Conservation (phyloP, 2,888 invertebrate genomes). For the Papilio protenor region DNA sequence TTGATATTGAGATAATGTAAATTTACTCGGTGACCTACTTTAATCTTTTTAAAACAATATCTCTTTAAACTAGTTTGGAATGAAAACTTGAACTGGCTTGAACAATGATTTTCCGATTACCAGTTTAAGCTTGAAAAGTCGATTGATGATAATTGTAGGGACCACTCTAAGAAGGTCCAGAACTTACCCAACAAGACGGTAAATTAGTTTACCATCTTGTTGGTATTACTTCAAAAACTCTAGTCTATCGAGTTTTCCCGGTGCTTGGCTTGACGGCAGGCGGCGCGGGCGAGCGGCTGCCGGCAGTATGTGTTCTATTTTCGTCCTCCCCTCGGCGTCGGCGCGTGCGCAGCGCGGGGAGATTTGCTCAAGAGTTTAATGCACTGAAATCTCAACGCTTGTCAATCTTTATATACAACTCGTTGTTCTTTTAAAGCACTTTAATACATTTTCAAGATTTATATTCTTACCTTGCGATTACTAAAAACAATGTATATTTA, state of each 20-base stretch:
- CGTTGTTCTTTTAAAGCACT: slow-evolving; percentile 21
- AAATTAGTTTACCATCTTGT: background rate
- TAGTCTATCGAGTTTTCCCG: slow-evolving; percentile 9
- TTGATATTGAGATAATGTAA: background rate
- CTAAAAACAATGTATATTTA: background rate
- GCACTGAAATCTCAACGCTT: slow-evolving; percentile 58
- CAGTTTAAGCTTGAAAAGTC: background rate
- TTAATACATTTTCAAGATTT: slow-evolving; percentile 18
- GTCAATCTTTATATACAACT: slow-evolving; percentile 40
- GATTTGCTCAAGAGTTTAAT: slow-evolving; percentile 69
- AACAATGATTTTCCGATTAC: background rate
- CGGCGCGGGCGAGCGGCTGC: slow-evolving; percentile 58
- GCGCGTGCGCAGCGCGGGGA: slow-evolving; percentile 64
- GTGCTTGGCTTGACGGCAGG: background rate
- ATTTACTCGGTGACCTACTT: background rate
- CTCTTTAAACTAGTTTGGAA: background rate
- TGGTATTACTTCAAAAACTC: background rate
- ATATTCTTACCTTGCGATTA: background rate
- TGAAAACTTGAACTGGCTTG: background rate
- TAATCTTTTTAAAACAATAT: background rate
- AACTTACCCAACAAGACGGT: background rate
- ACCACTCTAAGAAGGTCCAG: background rate
- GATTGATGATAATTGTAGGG: background rate
- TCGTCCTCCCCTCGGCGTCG: slow-evolving; percentile 66
- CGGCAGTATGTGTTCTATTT: slow-evolving; percentile 70